These are phyloP conservation scores for Zaprionus taronus DNA, from an alignment of 1,140 invertebrate species.

Conservation along the genomic window DNA sequence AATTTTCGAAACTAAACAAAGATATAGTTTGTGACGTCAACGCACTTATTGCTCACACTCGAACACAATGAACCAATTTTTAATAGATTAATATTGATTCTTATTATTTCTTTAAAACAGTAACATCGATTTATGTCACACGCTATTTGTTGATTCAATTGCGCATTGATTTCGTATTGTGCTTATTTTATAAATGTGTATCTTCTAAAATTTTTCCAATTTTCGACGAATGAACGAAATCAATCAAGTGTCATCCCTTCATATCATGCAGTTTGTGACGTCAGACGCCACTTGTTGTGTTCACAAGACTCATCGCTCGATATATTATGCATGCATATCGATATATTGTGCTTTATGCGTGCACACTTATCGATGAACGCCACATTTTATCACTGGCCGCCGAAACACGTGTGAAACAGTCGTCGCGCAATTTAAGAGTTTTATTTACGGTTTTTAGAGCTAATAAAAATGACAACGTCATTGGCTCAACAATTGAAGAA, in stretches of 20 bases:
- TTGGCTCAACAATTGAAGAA: slow-evolving; percentile 93
- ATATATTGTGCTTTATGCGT: neutral
- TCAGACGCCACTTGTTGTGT: slow-evolving; percentile 14
- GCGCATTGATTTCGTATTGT: too few species aligned
- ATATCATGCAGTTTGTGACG: slow-evolving; percentile 13
- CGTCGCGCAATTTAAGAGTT: slow-evolving; percentile 4
- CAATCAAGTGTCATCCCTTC: neutral
- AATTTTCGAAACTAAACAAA: neutral
- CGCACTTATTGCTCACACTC: neutral
- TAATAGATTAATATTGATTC: too few species aligned
- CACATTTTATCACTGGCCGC: slow-evolving; percentile 7
- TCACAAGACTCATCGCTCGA: slow-evolving; percentile 20
- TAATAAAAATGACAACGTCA: slow-evolving; percentile 87
- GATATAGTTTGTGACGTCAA: slow-evolving; percentile 1
- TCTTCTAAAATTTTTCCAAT: too few species aligned
- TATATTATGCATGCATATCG: slow-evolving; percentile 7
- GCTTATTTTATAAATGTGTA: too few species aligned
- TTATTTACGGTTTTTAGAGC: slow-evolving; percentile 23
- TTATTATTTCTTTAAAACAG: too few species aligned
- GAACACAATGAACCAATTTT: too few species aligned
- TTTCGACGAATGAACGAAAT: neutral
- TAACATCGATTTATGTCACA: too few species aligned
- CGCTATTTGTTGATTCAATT: too few species aligned
- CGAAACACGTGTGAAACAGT: slow-evolving; percentile 36
- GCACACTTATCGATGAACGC: slow-evolving; percentile 15